phyloP scores from a whole-genome alignment of 2,113 vertebrate genomes.

The Cyprinodon variegatus region DNA sequence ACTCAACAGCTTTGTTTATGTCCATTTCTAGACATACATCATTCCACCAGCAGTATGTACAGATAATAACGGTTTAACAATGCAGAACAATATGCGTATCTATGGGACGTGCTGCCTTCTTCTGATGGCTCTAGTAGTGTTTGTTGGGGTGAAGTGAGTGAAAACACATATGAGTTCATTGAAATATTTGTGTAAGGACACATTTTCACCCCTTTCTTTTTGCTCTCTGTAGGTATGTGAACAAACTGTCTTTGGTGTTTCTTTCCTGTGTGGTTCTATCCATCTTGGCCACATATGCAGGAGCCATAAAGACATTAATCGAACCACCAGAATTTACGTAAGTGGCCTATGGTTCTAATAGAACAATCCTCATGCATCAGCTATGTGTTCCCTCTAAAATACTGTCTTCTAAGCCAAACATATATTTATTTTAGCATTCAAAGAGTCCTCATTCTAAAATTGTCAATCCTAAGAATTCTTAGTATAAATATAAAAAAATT shows the following conservation, averaged over 20 bases:
- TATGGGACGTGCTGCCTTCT: slow-evolving; percentile 88
- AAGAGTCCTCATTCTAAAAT: no score
- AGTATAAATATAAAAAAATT: fast-evolving
- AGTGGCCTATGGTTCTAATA: slow-evolving; percentile 57
- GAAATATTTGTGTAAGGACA: not conserved
- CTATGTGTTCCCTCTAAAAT: not conserved
- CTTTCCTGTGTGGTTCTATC: slow-evolving; percentile 93
- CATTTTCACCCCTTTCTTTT: not conserved
- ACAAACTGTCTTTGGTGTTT: slow-evolving; percentile 94
- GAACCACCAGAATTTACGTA: slow-evolving; percentile 84
- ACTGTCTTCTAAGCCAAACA: no score
- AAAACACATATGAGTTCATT: not conserved
- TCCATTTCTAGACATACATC: slow-evolving; percentile 85
- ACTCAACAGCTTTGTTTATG: not conserved
- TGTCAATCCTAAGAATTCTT: no score
- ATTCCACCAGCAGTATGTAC: slow-evolving; percentile 82
- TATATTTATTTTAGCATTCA: not conserved
- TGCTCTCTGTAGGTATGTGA: slow-evolving; percentile 81
- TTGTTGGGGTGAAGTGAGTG: slow-evolving; percentile 91
- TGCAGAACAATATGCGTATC: slow-evolving; percentile 88
- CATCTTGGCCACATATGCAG: slow-evolving; percentile 93
- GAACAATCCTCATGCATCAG: not conserved
- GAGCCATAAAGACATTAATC: slow-evolving; percentile 87
- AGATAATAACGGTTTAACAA: slow-evolving; percentile 41
- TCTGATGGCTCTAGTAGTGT: slow-evolving; percentile 92